phyloP scores from a whole-genome alignment of 2,797 vertebrate genomes.

The Podarcis lilfordi region DNA sequence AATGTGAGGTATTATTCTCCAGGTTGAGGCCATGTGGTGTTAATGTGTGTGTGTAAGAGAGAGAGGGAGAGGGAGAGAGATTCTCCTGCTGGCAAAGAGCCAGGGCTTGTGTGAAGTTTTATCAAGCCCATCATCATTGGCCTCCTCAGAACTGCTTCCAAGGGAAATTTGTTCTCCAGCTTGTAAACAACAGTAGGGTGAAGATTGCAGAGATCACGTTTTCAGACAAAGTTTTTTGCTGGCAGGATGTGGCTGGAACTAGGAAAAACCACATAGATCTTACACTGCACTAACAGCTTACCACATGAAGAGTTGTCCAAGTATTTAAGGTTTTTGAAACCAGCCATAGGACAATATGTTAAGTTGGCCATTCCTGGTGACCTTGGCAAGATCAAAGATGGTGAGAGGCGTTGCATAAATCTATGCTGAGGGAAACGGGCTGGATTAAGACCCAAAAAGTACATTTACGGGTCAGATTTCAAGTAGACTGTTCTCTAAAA shows the following conservation, averaged over 20 bases:
- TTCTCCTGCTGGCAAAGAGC: background rate
- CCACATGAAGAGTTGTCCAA: background rate
- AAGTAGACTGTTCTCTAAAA: background rate
- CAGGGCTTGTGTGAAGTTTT: background rate
- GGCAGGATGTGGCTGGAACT: background rate
- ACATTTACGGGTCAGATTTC: background rate
- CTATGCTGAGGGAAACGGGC: too few relatives aligned
- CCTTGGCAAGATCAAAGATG: background rate
- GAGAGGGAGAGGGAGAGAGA: background rate
- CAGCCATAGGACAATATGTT: background rate
- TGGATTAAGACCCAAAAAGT: background rate
- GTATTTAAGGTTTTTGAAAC: background rate
- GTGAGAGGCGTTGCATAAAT: background rate
- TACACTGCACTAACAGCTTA: background rate
- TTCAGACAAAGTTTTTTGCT: background rate
- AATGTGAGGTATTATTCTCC: too few relatives aligned
- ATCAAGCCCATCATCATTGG: background rate
- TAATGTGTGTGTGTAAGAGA: background rate
- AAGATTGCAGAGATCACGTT: background rate
- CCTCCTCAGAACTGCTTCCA: background rate
- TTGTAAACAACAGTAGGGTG: background rate
- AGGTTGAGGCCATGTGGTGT: too few relatives aligned
- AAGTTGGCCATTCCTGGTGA: background rate
- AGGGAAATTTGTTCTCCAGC: background rate
- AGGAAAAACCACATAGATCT: background rate